Evolutionary conservation across 2,113 vertebrate genomes (phyloP).

Genomic region (Seriola aureovittata): DNA sequence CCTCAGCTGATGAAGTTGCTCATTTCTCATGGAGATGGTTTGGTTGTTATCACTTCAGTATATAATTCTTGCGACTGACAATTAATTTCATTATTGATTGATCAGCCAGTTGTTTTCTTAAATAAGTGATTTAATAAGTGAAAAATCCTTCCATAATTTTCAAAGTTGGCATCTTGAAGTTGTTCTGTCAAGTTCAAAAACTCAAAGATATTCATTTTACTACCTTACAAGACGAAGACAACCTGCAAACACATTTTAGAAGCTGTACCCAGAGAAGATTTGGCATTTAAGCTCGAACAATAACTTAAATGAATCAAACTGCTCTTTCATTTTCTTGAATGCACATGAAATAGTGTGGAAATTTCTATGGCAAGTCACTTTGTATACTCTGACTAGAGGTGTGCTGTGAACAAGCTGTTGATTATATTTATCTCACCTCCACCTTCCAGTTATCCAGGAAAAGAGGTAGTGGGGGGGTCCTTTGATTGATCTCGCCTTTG

Average conservation of each 20-base stretch:
- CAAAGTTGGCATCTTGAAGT: not conserved
- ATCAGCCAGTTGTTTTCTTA: not conserved
- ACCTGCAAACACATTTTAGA: not conserved
- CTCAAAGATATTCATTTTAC: not conserved
- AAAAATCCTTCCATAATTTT: not conserved
- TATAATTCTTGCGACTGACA: too few relatives aligned
- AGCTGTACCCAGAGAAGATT: not conserved
- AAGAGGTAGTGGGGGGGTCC: slow-evolving; percentile 11
- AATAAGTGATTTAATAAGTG: too few relatives aligned
- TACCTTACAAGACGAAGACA: not conserved
- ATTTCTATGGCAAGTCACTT: slow-evolving; percentile 17
- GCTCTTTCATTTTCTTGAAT: not conserved
- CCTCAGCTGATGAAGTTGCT: too few relatives aligned
- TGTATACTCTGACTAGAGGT: slow-evolving; percentile 19
- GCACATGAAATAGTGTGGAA: not conserved
- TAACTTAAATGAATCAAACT: not conserved
- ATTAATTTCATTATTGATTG: not conserved
- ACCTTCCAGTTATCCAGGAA: slow-evolving; percentile 55
- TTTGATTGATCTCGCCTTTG: slow-evolving; percentile 52
- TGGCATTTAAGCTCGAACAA: not conserved
- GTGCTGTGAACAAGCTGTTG: slow-evolving; percentile 18
- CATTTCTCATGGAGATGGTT: too few relatives aligned
- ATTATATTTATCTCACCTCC: slow-evolving; percentile 57
- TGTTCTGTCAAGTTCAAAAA: not conserved
- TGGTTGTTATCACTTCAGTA: too few relatives aligned